Evolutionary conservation across 2,888 invertebrate genomes (phyloP), one percentile per base, ranked within the genome.

Genomic region (Amaurobius ferox): DNA sequence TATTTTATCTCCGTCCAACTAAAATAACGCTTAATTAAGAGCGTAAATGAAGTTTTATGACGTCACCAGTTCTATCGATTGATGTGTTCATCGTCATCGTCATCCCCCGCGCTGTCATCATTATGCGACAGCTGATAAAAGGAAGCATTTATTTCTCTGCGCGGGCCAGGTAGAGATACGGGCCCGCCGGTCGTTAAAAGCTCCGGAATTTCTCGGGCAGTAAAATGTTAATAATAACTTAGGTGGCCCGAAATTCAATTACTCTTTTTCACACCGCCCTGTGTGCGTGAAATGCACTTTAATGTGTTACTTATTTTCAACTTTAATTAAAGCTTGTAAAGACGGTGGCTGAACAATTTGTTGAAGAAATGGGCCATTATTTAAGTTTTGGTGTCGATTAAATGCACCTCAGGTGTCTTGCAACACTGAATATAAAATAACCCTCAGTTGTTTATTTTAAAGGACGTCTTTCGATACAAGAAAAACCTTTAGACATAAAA

Each of bases 11-110:
- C 32, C 71, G 48, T 62, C 66, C 77, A 39, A 77, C 83, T 85
- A 77, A 64, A 81, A 77, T 85, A 85, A 85, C 83, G 77, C 77
- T 85, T 85, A 85, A 85, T 85, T 85, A 85, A 85, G 71, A 77
- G 77, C 64, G 72, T 77, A 85, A 85, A 85, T 85, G 83, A 85
- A 85, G 77, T 85, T 85, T 77, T 77, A 85, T 77, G 83, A 85
- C 77, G 83, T 77, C 83, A 77, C 83, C 39, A 72, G 55, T 55
- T 55, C 55, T 55, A 55, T 55, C 55, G 55, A 55, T 55, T 55
- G 55, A 55, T 55, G 55, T 55, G 55, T 55, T 55, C 55, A 55
- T 55, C 55, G 55, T 55, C 55, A 16, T 3, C 55, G 23, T 23
- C 23, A 19, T 11, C 55, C 23, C 55, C 44, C 44, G 16, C 23